Evolutionary conservation across 2,113 vertebrate species (phyloP), one percentile per base, ranked within the genome.

Genomic region (Scophthalmus maximus): DNA sequence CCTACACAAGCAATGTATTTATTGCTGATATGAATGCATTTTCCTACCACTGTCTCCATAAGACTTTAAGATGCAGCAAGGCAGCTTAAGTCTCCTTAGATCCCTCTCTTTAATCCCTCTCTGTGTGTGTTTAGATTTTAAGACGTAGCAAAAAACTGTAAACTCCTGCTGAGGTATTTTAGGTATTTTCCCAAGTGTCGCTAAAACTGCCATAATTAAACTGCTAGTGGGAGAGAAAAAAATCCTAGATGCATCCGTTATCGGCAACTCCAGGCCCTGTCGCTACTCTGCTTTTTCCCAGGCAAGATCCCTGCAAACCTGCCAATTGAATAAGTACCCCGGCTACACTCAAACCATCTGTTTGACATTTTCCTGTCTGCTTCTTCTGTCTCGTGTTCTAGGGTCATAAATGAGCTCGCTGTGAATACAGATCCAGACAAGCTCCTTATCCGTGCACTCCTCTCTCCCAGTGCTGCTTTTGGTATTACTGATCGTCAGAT

Each of bases 311-410:
- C 67, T 49, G 46, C 76, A 79, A 79, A 71, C 25, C 17, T 59
- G 68, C 72, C 82, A 38, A 36, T 77, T 85, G 82, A 81, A 87
- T 82, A 83, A 88, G 78, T 76, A 84, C 60, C 80, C 55, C 8
- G 32, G 55, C 20, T 76, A 58, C 78, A 81, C 83, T 85, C 70
- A 47, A 62, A 80, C 86, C 87, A 86, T 87, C 89, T 89, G 87
- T 85, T 77, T 87, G 84, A 86, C 84, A 87, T 86, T 87, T 73
- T 74, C 55, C 71, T 65, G 69, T 73, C 73, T 76, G 80, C 44
- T 76, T 66, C 76, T 36, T 52, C 64, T 18, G 59, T 77, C 73
- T 81, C 30, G 8, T 77, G 55, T 75, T 50, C 62, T 36, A 1
- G 65, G 78, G 62, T 68, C 82, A 71, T 65, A 75, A 88, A 77